These are phyloP conservation scores for Heliconius cydno DNA, from an alignment of 2,888 invertebrate genomes.

Conservation along the genomic window DNA sequence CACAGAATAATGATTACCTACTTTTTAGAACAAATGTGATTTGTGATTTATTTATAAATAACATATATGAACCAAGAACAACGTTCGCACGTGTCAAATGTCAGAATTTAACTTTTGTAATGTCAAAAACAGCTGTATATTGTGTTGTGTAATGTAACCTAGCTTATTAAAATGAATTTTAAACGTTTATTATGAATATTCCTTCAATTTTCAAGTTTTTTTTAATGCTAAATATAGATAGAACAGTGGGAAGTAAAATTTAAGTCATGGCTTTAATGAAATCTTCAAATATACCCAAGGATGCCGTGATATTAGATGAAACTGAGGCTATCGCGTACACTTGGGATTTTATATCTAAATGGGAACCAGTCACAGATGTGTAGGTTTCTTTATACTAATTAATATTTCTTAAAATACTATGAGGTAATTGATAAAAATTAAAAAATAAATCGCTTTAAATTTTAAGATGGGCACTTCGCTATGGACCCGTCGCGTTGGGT, in stretches of 20 bases:
- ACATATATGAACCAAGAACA: no score
- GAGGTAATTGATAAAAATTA: neutral
- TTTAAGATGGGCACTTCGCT: constrained; percentile 77
- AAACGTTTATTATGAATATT: constrained; percentile 5
- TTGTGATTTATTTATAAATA: no score
- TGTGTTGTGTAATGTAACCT: constrained; percentile 15
- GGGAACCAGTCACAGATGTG: constrained; percentile 85
- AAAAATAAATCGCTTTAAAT: constrained; percentile 6
- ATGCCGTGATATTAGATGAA: constrained; percentile 83
- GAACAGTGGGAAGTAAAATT: neutral
- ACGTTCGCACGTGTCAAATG: neutral
- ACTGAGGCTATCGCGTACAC: constrained; percentile 84
- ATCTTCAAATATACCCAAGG: constrained; percentile 81
- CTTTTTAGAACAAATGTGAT: no score
- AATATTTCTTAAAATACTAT: neutral
- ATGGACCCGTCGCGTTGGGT: constrained; percentile 80
- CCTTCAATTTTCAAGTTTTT: neutral
- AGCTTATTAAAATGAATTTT: neutral
- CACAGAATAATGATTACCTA: no score
- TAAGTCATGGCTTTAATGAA: constrained; percentile 82
- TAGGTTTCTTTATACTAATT: constrained; percentile 62
- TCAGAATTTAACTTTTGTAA: neutral
- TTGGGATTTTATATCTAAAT: constrained; percentile 82
- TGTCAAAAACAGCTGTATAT: constrained; percentile 27
- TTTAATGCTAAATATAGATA: neutral